Evolutionary conservation across 2,888 invertebrate genomes (phyloP).

Genomic region (Drosophila austrosaltans): DNA sequence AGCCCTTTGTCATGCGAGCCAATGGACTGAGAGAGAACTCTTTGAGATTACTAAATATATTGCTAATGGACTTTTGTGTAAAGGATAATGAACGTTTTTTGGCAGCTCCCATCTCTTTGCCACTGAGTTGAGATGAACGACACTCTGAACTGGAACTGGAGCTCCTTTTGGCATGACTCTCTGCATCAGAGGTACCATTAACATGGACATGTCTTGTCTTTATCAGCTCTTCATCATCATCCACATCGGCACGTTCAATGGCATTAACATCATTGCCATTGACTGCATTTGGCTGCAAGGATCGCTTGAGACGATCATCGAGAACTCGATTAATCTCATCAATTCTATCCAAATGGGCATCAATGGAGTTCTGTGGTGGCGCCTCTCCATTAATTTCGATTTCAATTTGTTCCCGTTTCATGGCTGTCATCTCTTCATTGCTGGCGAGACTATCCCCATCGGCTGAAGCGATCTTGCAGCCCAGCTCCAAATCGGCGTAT

Average conservation of each 20-base stretch:
- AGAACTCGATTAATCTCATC: constrained; percentile 81
- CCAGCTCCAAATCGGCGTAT: constrained; percentile 80
- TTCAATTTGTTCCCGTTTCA: constrained; percentile 55
- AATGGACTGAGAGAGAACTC: constrained; percentile 82
- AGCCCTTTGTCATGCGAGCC: constrained; percentile 59
- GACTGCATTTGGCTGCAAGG: constrained; percentile 54
- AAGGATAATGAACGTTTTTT: constrained; percentile 83
- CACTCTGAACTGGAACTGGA: constrained; percentile 81
- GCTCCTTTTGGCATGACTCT: constrained; percentile 70
- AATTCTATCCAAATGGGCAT: constrained; percentile 82
- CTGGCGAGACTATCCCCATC: constrained; percentile 55
- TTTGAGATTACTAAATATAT: constrained; percentile 80
- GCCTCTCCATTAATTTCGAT: constrained; percentile 75
- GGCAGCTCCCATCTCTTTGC: constrained; percentile 48
- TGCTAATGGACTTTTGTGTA: constrained; percentile 82
- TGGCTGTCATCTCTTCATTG: constrained; percentile 43
- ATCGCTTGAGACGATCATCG: constrained; percentile 81
- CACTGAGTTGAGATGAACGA: constrained; percentile 63
- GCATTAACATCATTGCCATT: constrained; percentile 71
- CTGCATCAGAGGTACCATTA: constrained; percentile 15
- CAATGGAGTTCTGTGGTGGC: constrained; percentile 78
- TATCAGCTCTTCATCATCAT: constrained; percentile 26
- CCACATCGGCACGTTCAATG: constrained; percentile 68
- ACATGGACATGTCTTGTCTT: constrained; percentile 25
- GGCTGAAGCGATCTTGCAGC: constrained; percentile 11